Conservation (phyloP, 1,140 invertebrate genomes). For the Linepithema humile region DNA sequence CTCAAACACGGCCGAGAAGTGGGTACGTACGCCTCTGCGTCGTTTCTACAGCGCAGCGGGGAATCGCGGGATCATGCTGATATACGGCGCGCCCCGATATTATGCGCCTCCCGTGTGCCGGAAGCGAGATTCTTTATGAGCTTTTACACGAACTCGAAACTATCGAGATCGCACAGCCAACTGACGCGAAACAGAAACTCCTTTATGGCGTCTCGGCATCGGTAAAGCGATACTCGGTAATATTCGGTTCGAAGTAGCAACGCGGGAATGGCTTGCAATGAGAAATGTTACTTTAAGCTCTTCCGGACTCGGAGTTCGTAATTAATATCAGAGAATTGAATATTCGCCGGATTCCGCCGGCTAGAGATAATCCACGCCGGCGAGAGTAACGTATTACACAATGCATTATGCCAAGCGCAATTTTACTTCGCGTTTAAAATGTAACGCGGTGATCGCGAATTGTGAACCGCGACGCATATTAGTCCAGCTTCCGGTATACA, state of each 20-base stretch:
- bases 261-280: neutral
- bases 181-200: constrained; percentile 37
- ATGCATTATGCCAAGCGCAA: neutral
- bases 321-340: neutral
- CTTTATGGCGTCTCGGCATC: constrained; percentile 9
- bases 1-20: constrained; percentile 57
- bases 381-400: neutral
- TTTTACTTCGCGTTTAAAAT: constrained; percentile 12
- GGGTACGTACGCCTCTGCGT: constrained; percentile 54
- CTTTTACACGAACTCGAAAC: constrained; percentile 53
- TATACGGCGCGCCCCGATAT: constrained; percentile 75
- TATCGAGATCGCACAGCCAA: constrained; percentile 32
- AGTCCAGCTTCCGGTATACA: constrained; percentile 17
- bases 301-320: neutral
- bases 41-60: constrained; percentile 53
- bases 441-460: neutral
- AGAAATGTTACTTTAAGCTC: neutral
- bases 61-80: constrained; percentile 71
- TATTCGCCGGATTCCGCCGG: neutral
- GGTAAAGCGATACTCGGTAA: constrained; percentile 25
- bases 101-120: constrained; percentile 65
- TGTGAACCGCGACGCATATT: constrained; percentile 14
- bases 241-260: neutral
- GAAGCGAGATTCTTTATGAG: constrained; percentile 73
- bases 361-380: neutral